Percentiles rank a stretch among this genome's conserved stretches.
phyloP scores from a whole-genome alignment of 2,888 invertebrate species.

The Lamellibrachia satsuma region DNA sequence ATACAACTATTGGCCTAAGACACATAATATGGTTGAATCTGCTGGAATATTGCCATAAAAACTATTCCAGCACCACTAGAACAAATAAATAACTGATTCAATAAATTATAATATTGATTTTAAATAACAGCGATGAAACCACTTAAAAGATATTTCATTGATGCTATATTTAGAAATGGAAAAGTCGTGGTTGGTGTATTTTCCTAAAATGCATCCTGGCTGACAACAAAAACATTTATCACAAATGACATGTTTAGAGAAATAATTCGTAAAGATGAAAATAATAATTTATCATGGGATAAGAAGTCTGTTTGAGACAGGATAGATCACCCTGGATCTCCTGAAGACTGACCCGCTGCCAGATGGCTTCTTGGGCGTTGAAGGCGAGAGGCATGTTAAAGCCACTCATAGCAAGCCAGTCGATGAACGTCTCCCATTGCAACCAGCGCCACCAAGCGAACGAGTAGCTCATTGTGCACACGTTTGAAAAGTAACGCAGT shows the following conservation, averaged over 20 bases:
- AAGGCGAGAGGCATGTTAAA: slow-evolving; percentile 90
- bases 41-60: too few relatives aligned
- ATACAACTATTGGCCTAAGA: too few relatives aligned
- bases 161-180: not conserved
- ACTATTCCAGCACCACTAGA: too few relatives aligned
- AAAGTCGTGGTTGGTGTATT: not conserved
- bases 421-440: slow-evolving; percentile 86
- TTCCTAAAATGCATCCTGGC: too few relatives aligned
- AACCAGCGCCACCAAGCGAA: slow-evolving; percentile 89
- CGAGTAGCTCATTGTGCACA: slow-evolving; percentile 86
- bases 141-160: too few relatives aligned
- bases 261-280: not conserved
- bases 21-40: too few relatives aligned
- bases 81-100: too few relatives aligned
- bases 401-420: slow-evolving; percentile 96
- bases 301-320: not conserved
- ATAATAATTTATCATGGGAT: not conserved
- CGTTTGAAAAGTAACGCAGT: slow-evolving; percentile 93
- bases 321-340: not conserved
- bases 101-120: too few relatives aligned
- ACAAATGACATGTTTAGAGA: not conserved
- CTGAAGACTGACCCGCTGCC: slow-evolving; percentile 73
- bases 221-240: too few relatives aligned
- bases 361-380: slow-evolving; percentile 88
- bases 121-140: too few relatives aligned